Evolutionary conservation across 1,140 invertebrate species (phyloP).

Genomic region (Venustaconcha ellipsiformis): DNA sequence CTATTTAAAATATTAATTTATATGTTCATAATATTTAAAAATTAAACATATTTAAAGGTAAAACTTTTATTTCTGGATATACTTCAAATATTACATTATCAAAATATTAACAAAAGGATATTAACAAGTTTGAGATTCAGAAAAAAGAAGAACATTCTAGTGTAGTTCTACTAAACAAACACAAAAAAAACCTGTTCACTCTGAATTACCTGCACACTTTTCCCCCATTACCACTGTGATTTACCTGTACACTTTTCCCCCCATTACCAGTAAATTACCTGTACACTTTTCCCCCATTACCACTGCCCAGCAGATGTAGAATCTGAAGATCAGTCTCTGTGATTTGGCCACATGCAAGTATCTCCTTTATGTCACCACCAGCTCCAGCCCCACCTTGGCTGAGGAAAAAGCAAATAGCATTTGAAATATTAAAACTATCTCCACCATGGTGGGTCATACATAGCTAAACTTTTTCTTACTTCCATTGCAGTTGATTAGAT

Average conservation of each 20-base stretch:
- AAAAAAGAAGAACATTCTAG: background rate
- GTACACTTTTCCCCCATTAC: conserved; percentile 67
- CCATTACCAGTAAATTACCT: conserved; percentile 1
- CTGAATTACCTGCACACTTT: conserved; percentile 51
- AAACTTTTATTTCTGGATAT: no score
- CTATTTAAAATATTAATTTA: no score
- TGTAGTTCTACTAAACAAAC: background rate
- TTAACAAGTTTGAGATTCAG: background rate
- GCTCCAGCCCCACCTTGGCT: no score
- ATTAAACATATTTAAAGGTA: no score
- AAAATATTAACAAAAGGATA: background rate
- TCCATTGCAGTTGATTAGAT: no score
- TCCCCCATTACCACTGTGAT: conserved; percentile 61
- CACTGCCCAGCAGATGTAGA: conserved; percentile 58
- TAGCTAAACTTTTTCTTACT: no score
- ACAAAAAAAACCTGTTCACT: background rate
- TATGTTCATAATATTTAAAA: no score
- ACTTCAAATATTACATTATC: background rate
- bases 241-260: no score
- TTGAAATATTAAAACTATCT: no score
- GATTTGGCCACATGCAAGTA: conserved; percentile 50
- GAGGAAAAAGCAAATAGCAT: no score
- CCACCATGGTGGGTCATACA: no score
- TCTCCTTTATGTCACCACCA: conserved; percentile 34
- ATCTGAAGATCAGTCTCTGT: conserved; percentile 54